A percentile compares a stretch with the other conserved stretches of the same genome.
Conservation (phyloP, 2,113 vertebrate species). For the Otocyon megalotis region DNA sequence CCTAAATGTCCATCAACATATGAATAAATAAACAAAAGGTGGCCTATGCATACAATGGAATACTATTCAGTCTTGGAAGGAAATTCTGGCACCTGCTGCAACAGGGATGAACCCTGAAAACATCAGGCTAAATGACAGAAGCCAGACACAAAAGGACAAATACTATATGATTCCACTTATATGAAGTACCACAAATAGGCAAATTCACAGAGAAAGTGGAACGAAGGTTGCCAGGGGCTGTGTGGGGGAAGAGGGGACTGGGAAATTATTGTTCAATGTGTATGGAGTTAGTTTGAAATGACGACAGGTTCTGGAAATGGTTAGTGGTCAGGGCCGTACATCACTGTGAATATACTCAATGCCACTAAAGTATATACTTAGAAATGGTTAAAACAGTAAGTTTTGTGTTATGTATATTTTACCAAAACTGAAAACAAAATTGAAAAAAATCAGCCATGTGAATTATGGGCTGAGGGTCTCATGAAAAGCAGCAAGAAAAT, state of each 20-base stretch:
- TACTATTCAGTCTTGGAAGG: not conserved
- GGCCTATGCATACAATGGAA: not conserved
- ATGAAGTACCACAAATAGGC: not conserved
- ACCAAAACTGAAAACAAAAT: not conserved
- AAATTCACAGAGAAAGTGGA: not conserved
- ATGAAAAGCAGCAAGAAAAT: not conserved
- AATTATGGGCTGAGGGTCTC: not conserved
- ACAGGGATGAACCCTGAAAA: not conserved
- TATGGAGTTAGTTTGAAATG: not conserved
- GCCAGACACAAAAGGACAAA: constrained; percentile 12
- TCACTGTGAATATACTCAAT: not conserved
- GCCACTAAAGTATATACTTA: not conserved
- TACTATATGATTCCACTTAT: not conserved
- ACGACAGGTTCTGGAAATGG: not conserved
- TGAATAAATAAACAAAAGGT: not conserved
- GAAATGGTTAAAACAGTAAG: not conserved
- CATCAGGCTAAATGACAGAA: constrained; percentile 24
- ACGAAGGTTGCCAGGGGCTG: not conserved
- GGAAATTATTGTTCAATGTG: no score
- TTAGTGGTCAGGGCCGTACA: not conserved
- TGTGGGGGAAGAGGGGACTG: not conserved
- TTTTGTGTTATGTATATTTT: not conserved
- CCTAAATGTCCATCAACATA: not conserved
- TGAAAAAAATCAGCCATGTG: not conserved
- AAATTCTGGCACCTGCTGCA: not conserved